Evolutionary conservation across 2,113 vertebrate species (phyloP).

Genomic region (Oenanthe oenanthe): DNA sequence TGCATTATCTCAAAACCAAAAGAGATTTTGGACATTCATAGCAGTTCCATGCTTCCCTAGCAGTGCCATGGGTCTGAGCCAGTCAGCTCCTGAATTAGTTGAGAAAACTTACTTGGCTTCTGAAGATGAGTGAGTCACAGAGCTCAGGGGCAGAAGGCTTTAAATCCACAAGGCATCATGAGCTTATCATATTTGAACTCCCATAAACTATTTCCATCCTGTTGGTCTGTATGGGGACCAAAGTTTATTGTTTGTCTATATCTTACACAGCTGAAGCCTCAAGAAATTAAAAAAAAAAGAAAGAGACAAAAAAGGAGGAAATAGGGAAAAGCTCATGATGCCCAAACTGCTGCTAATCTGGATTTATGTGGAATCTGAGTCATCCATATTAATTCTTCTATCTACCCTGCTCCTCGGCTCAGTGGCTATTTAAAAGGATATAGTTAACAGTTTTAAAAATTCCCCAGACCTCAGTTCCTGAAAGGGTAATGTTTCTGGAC

Average conservation of each 20-base stretch:
- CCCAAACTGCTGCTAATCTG: background rate
- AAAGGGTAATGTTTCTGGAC: background rate
- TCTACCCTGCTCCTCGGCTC: background rate
- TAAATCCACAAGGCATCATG: background rate
- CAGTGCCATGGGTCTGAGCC: background rate
- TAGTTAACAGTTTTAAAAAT: slow-evolving; percentile 26
- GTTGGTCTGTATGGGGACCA: background rate
- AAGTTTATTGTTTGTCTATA: background rate
- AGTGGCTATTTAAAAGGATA: background rate
- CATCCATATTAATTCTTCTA: background rate
- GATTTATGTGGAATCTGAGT: background rate
- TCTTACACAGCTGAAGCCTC: background rate
- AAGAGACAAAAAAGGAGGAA: background rate
- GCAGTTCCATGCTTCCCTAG: background rate
- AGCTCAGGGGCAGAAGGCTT: background rate
- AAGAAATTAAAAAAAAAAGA: background rate
- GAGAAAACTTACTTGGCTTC: background rate
- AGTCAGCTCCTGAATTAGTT: background rate
- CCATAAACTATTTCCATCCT: background rate
- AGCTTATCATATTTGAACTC: background rate
- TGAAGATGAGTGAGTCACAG: background rate
- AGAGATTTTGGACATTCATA: background rate
- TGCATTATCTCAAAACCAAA: background rate
- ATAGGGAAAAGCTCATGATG: background rate
- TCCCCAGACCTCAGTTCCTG: background rate